phyloP scores from a whole-genome alignment of 2,797 vertebrate genomes.

The Protonibea diacanthus region DNA sequence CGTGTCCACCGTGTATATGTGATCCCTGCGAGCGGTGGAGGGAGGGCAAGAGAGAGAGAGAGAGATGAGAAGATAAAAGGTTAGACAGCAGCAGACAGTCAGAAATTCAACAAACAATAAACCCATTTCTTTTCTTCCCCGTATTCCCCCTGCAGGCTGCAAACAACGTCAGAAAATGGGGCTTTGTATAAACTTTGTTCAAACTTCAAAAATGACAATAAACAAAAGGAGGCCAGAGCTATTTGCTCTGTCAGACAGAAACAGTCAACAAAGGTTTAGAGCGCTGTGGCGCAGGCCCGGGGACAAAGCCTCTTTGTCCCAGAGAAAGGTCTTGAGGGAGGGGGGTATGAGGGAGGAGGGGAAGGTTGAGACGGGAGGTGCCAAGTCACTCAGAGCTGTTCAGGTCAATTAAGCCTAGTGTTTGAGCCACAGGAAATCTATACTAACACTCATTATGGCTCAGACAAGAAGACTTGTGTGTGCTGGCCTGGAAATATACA shows the following conservation, averaged over 20 bases:
- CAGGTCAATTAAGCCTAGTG: slow-evolving; percentile 88
- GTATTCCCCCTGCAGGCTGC: slow-evolving; percentile 67
- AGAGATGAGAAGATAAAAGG: slow-evolving; percentile 73
- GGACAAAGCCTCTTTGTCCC: slow-evolving; percentile 86
- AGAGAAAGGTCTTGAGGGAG: slow-evolving; percentile 69
- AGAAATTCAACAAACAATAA: slow-evolving; percentile 74
- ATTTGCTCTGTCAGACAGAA: slow-evolving; percentile 85
- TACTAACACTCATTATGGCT: slow-evolving; percentile 86
- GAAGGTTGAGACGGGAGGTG: slow-evolving; percentile 78
- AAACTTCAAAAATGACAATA: slow-evolving; percentile 83
- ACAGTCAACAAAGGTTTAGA: slow-evolving; percentile 86
- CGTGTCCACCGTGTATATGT: slow-evolving; percentile 98
- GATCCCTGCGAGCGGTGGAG: slow-evolving; percentile 89
- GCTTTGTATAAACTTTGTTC: slow-evolving; percentile 85
- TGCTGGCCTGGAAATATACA: slow-evolving; percentile 77
- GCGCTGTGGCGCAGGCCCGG: slow-evolving; percentile 71
- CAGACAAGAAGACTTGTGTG: slow-evolving; percentile 82
- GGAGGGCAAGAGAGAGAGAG: slow-evolving; percentile 42
- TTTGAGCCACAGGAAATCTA: slow-evolving; percentile 87
- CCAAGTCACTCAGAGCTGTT: slow-evolving; percentile 87
- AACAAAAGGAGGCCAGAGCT: slow-evolving; percentile 83
- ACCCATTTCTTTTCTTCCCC: slow-evolving; percentile 54
- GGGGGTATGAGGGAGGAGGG: slow-evolving; percentile 43
- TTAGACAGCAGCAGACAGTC: slow-evolving; percentile 74
- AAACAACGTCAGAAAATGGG: slow-evolving; percentile 72